Evolutionary conservation across 1,140 invertebrate genomes (phyloP).

Genomic region (Lepidurus couesii): DNA sequence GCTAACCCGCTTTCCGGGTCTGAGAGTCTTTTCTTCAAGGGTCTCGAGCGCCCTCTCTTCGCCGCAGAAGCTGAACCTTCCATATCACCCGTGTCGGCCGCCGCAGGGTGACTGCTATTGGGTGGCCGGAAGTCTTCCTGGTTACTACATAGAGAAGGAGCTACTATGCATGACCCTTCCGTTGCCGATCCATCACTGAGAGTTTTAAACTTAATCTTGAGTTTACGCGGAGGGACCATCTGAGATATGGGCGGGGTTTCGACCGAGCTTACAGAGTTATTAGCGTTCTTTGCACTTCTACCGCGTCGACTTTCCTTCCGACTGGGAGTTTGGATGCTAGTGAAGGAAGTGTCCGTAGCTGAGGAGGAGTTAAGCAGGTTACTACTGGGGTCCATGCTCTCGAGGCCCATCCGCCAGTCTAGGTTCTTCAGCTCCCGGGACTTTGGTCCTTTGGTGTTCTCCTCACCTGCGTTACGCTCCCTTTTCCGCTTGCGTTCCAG

Average conservation of each 20-base stretch:
- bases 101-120: background rate
- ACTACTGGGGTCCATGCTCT: slow-evolving; percentile 29
- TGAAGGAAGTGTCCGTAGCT: background rate
- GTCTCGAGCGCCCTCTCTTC: slow-evolving; percentile 52
- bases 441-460: slow-evolving; percentile 35
- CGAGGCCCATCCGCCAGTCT: slow-evolving; percentile 37
- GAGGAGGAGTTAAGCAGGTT: slow-evolving; percentile 1
- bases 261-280: slow-evolving; percentile 34
- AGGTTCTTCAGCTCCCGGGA: slow-evolving; percentile 39
- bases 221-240: slow-evolving; percentile 55
- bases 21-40: slow-evolving; percentile 68
- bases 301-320: slow-evolving; percentile 35
- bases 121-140: background rate
- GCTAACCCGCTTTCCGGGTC: slow-evolving; percentile 27
- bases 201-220: slow-evolving; percentile 69
- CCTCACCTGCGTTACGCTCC: slow-evolving; percentile 43
- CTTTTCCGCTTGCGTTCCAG: slow-evolving; percentile 55
- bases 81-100: background rate
- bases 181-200: background rate
- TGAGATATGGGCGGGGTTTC: slow-evolving; percentile 23
- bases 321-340: slow-evolving; percentile 31
- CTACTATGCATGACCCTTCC: slow-evolving; percentile 22
- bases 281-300: slow-evolving; percentile 23
- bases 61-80: slow-evolving; percentile 35
- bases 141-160: background rate